Evolutionary conservation across 2,888 invertebrate species (phyloP).

Genomic region (Spisula solida): DNA sequence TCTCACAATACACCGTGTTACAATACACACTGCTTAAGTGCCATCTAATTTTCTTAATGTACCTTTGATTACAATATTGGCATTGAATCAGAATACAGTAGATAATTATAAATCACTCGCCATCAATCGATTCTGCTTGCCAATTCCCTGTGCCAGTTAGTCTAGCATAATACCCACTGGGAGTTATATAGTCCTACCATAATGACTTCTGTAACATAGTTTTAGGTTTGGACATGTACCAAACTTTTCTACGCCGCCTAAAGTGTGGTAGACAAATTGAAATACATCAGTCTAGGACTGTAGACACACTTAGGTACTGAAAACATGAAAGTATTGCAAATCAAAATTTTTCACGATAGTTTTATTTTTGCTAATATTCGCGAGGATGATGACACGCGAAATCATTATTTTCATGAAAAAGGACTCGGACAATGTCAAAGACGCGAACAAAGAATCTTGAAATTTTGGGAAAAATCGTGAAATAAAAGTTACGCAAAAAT

Average conservation of each 20-base stretch:
- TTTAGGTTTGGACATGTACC: not conserved
- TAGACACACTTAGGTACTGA: no score
- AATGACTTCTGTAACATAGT: not conserved
- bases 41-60: constrained; percentile 2
- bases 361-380: no score
- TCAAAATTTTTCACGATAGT: no score
- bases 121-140: not conserved
- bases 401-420: no score
- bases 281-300: not conserved
- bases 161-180: not conserved
- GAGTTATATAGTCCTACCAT: not conserved
- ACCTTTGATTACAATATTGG: not conserved
- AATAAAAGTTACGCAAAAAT: no score
- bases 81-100: not conserved
- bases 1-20: not conserved
- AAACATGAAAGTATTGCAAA: no score
- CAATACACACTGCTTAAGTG: not conserved
- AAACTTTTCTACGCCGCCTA: not conserved
- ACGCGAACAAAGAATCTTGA: no score
- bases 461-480: no score
- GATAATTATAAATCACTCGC: constrained; percentile 13
- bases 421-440: no score
- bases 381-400: no score
- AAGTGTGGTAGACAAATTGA: not conserved
- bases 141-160: not conserved